These are phyloP conservation scores for Notarius quadriscutis DNA, from an alignment of 2,113 vertebrate species.

Conservation along the genomic window DNA sequence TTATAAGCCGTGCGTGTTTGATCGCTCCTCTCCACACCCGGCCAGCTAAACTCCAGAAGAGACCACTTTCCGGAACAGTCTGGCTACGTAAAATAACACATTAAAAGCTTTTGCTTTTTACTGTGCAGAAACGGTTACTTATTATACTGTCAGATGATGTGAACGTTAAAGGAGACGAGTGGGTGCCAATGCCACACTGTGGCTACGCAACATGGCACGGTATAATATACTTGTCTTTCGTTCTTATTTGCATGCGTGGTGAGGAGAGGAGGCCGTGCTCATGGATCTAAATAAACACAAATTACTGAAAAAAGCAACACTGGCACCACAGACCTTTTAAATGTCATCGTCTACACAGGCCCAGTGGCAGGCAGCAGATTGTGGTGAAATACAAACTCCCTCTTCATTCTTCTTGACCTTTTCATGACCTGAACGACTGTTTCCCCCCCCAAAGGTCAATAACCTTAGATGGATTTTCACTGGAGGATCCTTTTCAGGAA, in stretches of 20 bases:
- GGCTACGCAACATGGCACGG: conserved; percentile 54
- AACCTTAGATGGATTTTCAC: neutral
- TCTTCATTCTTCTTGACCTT: conserved; percentile 5
- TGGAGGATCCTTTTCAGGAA: neutral
- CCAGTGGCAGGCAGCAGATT: conserved; percentile 62
- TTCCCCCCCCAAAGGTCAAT: too few relatives aligned
- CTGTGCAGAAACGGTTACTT: conserved; percentile 51
- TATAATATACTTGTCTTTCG: conserved; percentile 51
- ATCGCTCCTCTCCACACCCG: conserved; percentile 26
- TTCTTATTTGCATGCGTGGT: conserved; percentile 33
- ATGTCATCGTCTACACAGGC: conserved; percentile 63
- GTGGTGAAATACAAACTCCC: conserved; percentile 35
- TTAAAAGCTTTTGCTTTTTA: conserved; percentile 58
- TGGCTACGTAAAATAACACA: conserved; percentile 61
- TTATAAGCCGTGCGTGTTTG: conserved; percentile 12
- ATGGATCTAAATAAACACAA: conserved; percentile 70
- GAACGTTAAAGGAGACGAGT: conserved; percentile 38
- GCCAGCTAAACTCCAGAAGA: conserved; percentile 45
- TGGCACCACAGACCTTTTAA: conserved; percentile 60
- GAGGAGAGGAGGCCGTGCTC: conserved; percentile 52
- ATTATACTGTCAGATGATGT: conserved; percentile 55
- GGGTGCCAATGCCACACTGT: conserved; percentile 47
- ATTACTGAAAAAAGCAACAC: conserved; percentile 59
- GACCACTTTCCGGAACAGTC: conserved; percentile 59
- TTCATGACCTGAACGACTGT: neutral